These are phyloP conservation scores for Leiothrix lutea DNA, from an alignment of 2,113 vertebrate genomes.

Conservation along the genomic window DNA sequence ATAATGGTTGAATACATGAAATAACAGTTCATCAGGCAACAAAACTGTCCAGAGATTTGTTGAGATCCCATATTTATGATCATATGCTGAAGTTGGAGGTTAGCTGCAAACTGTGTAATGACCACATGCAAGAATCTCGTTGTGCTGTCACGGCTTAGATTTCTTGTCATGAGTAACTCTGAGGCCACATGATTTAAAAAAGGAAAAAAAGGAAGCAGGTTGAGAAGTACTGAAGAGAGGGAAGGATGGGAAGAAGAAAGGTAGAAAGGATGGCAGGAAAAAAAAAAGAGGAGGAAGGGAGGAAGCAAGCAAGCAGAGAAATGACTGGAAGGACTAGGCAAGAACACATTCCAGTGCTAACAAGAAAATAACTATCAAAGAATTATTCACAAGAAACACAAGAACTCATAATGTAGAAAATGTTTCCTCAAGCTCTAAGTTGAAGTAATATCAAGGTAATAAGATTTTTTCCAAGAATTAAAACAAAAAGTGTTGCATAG, in stretches of 20 bases:
- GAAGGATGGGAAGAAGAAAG: background rate
- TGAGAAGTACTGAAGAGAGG: background rate
- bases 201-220: background rate
- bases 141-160: background rate
- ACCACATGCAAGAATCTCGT: background rate
- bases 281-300: background rate
- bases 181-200: background rate
- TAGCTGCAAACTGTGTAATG: background rate
- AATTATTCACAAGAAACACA: background rate
- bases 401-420: background rate
- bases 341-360: background rate
- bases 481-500: background rate
- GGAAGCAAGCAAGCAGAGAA: background rate
- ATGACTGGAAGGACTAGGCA: accelerated
- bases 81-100: background rate
- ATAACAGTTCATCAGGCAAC: background rate
- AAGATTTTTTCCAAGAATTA: background rate
- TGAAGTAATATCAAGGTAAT: background rate
- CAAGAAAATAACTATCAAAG: background rate
- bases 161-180: background rate
- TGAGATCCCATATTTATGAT: background rate
- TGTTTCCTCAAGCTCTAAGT: background rate
- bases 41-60: background rate
- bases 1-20: background rate
- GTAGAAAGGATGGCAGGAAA: background rate